A percentile compares a stretch with the other conserved stretches of the same genome.
Evolutionary conservation across 2,888 invertebrate species (phyloP).

Genomic region (Andrena haemorrhoa): DNA sequence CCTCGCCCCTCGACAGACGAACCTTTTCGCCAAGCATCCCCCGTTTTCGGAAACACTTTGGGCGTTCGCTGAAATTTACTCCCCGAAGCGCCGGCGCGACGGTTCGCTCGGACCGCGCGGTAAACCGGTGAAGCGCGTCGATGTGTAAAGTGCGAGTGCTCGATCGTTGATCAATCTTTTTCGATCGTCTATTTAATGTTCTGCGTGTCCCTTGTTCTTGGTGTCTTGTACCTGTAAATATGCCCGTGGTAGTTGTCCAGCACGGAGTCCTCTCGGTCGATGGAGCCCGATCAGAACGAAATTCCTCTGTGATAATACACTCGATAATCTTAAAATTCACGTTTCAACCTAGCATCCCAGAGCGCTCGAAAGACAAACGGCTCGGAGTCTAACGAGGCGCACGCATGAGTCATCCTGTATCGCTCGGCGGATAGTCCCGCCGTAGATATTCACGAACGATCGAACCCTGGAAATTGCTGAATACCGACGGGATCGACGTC

Average conservation of each 20-base stretch:
- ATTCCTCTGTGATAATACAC: conserved; percentile 47
- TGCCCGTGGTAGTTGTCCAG: neutral
- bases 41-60: neutral
- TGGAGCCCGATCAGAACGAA: conserved; percentile 15
- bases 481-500: neutral
- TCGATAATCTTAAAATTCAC: neutral
- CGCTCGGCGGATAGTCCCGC: neutral
- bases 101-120: neutral
- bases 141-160: conserved; percentile 50
- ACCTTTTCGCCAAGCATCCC: neutral
- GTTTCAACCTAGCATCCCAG: no score
- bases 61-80: neutral
- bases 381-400: no score
- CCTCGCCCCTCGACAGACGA: neutral
- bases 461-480: neutral
- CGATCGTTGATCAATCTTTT: conserved; percentile 61
- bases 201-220: conserved; percentile 74
- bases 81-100: neutral
- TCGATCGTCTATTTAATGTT: conserved; percentile 69
- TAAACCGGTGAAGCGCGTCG: neutral
- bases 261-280: conserved; percentile 38
- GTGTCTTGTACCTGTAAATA: conserved; percentile 63
- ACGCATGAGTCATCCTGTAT: no score
- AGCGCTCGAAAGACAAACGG: no score
- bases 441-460: neutral